Percentiles rank a stretch among this genome's conserved stretches.
phyloP scores from a whole-genome alignment of 2,113 vertebrate genomes.

The Pogonocichla stellata region DNA sequence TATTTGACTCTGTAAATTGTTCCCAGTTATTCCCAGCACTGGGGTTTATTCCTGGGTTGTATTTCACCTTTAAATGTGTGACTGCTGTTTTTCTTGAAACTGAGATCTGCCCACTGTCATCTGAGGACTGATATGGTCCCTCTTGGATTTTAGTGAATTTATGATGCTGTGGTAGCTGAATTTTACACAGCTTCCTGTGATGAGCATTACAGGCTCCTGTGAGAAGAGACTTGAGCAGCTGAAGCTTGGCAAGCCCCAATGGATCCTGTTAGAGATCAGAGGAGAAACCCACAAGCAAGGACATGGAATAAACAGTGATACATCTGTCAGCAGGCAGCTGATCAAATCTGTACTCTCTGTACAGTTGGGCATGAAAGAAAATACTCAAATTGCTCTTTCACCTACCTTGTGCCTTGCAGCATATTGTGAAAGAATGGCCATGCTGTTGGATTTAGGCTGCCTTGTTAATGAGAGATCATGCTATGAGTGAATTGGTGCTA shows the following conservation, averaged over 20 bases:
- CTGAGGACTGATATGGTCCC: not conserved
- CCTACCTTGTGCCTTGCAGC: not conserved
- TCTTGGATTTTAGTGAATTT: not conserved
- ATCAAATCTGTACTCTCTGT: not conserved
- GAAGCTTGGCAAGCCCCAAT: conserved; percentile 9
- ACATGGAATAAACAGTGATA: conserved; percentile 25
- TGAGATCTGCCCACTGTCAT: not conserved
- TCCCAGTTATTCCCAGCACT: not conserved
- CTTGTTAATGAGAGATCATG: conserved; percentile 37
- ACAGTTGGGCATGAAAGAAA: conserved; percentile 62
- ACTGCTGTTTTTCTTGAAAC: conserved; percentile 17
- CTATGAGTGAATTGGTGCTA: conserved; percentile 31
- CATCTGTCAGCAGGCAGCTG: conserved; percentile 48
- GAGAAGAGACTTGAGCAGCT: conserved; percentile 12
- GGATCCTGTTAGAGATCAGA: conserved; percentile 47
- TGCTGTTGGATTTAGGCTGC: conserved; percentile 61
- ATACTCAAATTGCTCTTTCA: not conserved
- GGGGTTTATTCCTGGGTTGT: not conserved
- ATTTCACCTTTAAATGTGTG: not conserved
- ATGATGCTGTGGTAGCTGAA: conserved; percentile 6
- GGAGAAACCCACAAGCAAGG: conserved; percentile 32
- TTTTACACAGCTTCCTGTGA: conserved; percentile 12
- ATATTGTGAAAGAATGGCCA: not conserved
- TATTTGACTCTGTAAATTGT: conserved; percentile 6
- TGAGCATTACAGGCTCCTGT: not conserved